These are phyloP conservation scores for Carassius gibelio DNA, from an alignment of 2,113 vertebrate species.

Conservation along the genomic window DNA sequence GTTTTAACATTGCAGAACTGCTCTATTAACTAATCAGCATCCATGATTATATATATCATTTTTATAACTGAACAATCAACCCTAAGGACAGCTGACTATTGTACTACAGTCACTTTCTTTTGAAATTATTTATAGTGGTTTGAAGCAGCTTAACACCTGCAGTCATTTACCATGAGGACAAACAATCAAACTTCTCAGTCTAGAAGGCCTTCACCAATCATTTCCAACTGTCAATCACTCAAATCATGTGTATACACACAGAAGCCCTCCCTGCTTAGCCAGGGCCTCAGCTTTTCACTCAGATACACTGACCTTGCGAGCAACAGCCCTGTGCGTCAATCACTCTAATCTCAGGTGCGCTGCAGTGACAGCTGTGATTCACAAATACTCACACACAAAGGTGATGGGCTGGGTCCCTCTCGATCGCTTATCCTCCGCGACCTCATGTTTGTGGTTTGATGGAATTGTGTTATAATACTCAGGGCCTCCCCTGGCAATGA, in stretches of 20 bases:
- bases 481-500: constrained; percentile 18
- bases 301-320: constrained; percentile 32
- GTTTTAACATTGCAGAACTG: not conserved
- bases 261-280: not conserved
- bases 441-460: constrained; percentile 53
- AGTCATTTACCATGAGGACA: not conserved
- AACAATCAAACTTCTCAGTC: not conserved
- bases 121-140: not conserved
- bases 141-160: not conserved
- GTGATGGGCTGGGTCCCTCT: constrained; percentile 54
- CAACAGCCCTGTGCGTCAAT: constrained; percentile 49
- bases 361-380: constrained; percentile 55
- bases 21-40: not conserved
- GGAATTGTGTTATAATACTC: constrained; percentile 49
- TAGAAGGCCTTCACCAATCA: not conserved
- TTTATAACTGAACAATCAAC: not conserved
- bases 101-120: not conserved
- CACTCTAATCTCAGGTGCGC: constrained; percentile 47
- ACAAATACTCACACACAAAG: constrained; percentile 51
- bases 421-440: constrained; percentile 49
- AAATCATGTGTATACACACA: constrained; percentile 26
- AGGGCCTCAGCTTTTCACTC: constrained; percentile 17
- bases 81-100: not conserved
- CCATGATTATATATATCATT: not conserved
- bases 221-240: constrained; percentile 21